phyloP scores from a whole-genome alignment of 2,888 invertebrate species.

The Ommatoiulus sabulosus region DNA sequence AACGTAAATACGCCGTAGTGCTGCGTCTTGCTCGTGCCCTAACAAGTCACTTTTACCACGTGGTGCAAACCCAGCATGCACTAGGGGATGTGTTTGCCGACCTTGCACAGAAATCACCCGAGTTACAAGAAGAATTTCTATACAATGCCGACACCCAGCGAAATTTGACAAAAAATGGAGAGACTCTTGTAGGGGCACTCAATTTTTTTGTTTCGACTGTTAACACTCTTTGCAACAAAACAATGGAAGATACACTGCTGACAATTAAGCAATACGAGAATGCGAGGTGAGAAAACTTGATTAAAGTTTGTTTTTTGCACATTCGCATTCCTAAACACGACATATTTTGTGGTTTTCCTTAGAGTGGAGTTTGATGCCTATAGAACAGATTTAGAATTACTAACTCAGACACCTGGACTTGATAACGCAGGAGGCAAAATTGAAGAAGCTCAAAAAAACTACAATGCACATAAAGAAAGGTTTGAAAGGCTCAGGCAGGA shows the following conservation, averaged over 20 bases:
- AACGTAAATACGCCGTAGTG: conserved; percentile 89
- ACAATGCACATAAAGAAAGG: conserved; percentile 85
- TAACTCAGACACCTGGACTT: conserved; percentile 70
- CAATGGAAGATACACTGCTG: conserved; percentile 92
- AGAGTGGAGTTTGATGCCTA: conserved; percentile 98
- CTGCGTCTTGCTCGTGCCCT: conserved; percentile 86
- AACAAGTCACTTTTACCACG: conserved; percentile 88
- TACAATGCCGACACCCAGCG: conserved; percentile 97
- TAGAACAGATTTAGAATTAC: conserved; percentile 89
- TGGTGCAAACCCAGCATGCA: conserved; percentile 86
- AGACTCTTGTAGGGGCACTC: conserved; percentile 89
- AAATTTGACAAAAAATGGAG: conserved; percentile 92
- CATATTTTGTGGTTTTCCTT: conserved; percentile 57
- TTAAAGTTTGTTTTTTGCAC: too few species aligned
- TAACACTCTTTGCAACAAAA: conserved; percentile 95
- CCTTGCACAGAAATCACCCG: conserved; percentile 94
- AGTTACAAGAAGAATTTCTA: conserved; percentile 92
- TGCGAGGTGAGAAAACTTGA: conserved; percentile 72
- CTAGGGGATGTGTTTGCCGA: conserved; percentile 95
- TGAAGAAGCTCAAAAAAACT: conserved; percentile 84
- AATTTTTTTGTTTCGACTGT: conserved; percentile 97
- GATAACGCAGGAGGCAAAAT: conserved; percentile 74
- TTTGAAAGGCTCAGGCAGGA: conserved; percentile 95
- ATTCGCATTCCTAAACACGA: background rate
- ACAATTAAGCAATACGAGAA: conserved; percentile 83